Base-by-base conservation (phyloP, 2,113 vertebrate genomes). In the Tiliqua scincoides region DNA sequence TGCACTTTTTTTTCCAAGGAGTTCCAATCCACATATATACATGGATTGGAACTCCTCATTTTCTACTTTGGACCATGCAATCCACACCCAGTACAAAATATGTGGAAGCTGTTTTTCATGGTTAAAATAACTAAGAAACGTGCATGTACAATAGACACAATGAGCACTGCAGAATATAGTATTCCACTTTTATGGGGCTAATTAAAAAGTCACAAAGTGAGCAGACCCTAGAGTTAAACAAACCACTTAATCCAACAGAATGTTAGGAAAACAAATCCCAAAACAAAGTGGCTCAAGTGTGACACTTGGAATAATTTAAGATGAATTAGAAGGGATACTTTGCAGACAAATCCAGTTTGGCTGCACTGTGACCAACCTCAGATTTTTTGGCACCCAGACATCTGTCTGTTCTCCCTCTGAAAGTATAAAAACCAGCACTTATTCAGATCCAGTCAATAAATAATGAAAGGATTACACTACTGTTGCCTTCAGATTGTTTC, bases 1-100 rank as follows among this genome's bases (percentile, higher is more conserved):
- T 74, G 87, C 5, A 59, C 82, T 57, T 48, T 88, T 87, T 79
- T 2, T 35, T 68, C n/a, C 63, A 1, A 20, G 48, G 37, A 3
- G 0, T 79, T 68, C 25, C 83, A 21, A 37, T 32, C 7, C 6
- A 72, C 37, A 72, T 8, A 62, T 65, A 67, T 82, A 54, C 15
- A 65, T 0, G 11, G 11, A 27, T 4, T n/a, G n/a, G n/a, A 9
- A 59, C 74, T 74, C n/a, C n/a, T 77, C 87, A 74, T 10, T 83
- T 15, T 11, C 21, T 37, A 40, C 88, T 87, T 91, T 91, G 77
- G 80, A 92, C 90, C 92, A 75, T 3, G 1, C 79, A 85, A 52
- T 35, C 88, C 9, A 0, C 15, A 30, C 59, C 57, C 37, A 92
- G 88, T 92, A 88, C 85, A 85, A 93, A 92, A 88, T 48, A 27